phyloP scores from a whole-genome alignment of 2,113 vertebrate species.

The Myrmecobius fasciatus region DNA sequence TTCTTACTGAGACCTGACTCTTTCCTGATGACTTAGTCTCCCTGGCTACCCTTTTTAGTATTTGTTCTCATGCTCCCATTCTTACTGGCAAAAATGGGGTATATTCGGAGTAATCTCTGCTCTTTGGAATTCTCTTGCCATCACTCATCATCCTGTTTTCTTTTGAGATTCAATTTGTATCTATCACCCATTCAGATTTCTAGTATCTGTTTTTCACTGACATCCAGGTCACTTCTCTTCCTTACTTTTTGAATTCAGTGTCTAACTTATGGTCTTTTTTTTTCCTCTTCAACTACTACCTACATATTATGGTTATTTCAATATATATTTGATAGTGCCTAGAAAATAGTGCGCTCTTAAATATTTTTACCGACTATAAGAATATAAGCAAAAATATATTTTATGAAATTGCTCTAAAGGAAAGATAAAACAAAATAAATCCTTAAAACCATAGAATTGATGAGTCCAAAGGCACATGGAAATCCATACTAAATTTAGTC shows the following conservation, averaged over 20 bases:
- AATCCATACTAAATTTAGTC: not conserved
- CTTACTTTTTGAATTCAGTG: not conserved
- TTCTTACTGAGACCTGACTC: not conserved
- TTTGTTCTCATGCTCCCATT: not conserved
- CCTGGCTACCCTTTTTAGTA: not conserved
- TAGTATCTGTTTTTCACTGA: not conserved
- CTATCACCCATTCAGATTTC: not conserved
- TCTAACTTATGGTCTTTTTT: not conserved
- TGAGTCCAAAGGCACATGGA: not conserved
- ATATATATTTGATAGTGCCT: not conserved
- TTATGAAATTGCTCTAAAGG: not conserved
- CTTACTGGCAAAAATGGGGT: not conserved
- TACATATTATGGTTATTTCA: not conserved
- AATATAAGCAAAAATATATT: not conserved
- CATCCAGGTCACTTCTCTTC: not conserved
- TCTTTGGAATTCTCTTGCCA: not conserved
- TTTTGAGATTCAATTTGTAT: not conserved
- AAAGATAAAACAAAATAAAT: not conserved
- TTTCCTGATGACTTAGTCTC: not conserved
- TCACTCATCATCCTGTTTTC: not conserved
- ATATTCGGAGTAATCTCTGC: not conserved
- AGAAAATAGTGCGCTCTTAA: no score
- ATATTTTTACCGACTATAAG: no score
- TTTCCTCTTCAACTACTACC: not conserved
- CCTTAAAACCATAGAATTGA: not conserved